Percentiles rank a stretch among this genome's conserved stretches.
Conservation (phyloP, 1,140 invertebrate genomes). For the Antheraea pernyi region DNA sequence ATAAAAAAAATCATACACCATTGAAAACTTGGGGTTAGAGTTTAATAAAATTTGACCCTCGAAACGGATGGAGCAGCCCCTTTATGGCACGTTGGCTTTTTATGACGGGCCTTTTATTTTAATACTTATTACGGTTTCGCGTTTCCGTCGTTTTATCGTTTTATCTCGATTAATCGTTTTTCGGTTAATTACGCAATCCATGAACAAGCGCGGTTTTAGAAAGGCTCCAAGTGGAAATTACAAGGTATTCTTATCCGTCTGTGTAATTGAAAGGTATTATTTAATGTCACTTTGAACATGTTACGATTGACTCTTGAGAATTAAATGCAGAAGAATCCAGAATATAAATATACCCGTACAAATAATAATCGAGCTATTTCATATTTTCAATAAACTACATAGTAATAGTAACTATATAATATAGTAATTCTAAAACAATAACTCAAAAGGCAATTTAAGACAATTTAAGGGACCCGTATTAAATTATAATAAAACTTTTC, state of each 20-base stretch:
- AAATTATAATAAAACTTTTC: no score
- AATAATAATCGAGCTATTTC: no score
- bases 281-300: neutral
- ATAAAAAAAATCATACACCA: slow-evolving; percentile 30
- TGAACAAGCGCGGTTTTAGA: slow-evolving; percentile 6
- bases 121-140: slow-evolving; percentile 59
- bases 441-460: no score
- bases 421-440: no score
- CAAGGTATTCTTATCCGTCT: no score
- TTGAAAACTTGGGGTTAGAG: slow-evolving; percentile 48
- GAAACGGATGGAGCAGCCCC: slow-evolving; percentile 52
- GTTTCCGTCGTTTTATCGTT: slow-evolving; percentile 51
- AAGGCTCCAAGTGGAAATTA: neutral
- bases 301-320: neutral
- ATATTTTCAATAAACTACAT: no score
- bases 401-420: no score
- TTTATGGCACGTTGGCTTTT: slow-evolving; percentile 67
- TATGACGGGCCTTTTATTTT: slow-evolving; percentile 61
- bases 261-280: neutral
- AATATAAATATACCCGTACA: no score
- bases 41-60: slow-evolving; percentile 69
- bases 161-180: slow-evolving; percentile 51
- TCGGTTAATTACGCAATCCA: slow-evolving; percentile 44
- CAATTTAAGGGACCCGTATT: no score
- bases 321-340: no score